A percentile compares a stretch with the other conserved stretches of the same genome.
phyloP scores from a whole-genome alignment of 2,888 invertebrate genomes.

The Gymnoscelis rufifasciata region DNA sequence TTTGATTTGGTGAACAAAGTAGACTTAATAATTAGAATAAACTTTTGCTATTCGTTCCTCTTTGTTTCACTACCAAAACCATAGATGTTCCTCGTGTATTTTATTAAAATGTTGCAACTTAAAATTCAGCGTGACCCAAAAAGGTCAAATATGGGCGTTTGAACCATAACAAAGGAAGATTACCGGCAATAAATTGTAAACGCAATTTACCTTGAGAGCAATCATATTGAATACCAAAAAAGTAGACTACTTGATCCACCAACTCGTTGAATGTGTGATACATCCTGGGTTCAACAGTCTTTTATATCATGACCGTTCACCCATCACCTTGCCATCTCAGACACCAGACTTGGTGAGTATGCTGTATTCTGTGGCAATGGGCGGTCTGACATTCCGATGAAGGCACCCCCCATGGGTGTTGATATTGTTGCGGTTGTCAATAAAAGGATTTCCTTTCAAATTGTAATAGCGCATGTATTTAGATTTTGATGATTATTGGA shows the following conservation, averaged over 20 bases:
- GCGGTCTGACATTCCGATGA: constrained; percentile 36
- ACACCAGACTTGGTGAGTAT: not conserved
- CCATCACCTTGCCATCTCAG: constrained; percentile 32
- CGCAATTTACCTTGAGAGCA: constrained; percentile 24
- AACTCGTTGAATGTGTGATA: constrained; percentile 30
- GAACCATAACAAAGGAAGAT: constrained; percentile 9
- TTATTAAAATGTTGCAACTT: not conserved
- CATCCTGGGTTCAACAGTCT: constrained; percentile 25
- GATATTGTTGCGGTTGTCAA: constrained; percentile 35
- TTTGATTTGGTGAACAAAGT: too few relatives aligned
- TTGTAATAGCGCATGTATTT: too few relatives aligned
- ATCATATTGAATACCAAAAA: constrained; percentile 24
- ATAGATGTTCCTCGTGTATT: too few relatives aligned
- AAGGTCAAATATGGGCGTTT: not conserved
- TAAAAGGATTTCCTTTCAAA: constrained; percentile 5
- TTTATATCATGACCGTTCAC: constrained; percentile 33
- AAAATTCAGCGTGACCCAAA: constrained; percentile 1
- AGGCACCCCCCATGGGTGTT: constrained; percentile 46
- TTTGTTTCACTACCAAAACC: too few relatives aligned
- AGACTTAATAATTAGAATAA: too few relatives aligned
- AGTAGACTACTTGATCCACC: constrained; percentile 21
- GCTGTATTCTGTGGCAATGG: constrained; percentile 18
- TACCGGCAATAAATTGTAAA: constrained; percentile 1
- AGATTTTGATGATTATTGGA: too few relatives aligned
- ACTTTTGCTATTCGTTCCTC: too few relatives aligned